Evolutionary conservation across 2,797 vertebrate genomes (phyloP).

Genomic region (Channa striata): DNA sequence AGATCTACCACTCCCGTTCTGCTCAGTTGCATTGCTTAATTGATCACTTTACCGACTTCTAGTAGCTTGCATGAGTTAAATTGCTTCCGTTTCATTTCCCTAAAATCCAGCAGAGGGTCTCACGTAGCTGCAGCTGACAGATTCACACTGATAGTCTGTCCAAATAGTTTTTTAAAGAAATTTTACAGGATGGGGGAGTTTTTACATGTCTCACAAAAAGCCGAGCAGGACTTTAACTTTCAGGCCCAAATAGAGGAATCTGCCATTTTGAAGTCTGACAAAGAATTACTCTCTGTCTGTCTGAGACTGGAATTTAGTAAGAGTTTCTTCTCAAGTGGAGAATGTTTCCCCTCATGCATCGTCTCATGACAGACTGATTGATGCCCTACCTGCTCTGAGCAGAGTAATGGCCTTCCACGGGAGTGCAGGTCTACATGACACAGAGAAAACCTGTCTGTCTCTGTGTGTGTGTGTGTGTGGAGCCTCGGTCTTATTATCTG

Average conservation of each 20-base stretch:
- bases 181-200: conserved; percentile 17
- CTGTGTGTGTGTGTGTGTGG: conserved; percentile 3
- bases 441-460: conserved; percentile 39
- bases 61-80: conserved; percentile 40
- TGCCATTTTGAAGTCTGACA: conserved; percentile 35
- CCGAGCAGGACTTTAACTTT: conserved; percentile 13
- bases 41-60: conserved; percentile 52
- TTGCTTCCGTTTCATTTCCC: conserved; percentile 48
- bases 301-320: conserved; percentile 36
- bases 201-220: conserved; percentile 2
- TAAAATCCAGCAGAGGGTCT: conserved; percentile 28
- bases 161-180: conserved; percentile 22
- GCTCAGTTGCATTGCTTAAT: conserved; percentile 66
- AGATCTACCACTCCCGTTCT: conserved; percentile 48
- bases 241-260: conserved; percentile 17
- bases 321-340: conserved; percentile 47
- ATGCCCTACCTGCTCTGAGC: conserved; percentile 54
- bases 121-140: conserved; percentile 17
- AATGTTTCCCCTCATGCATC: conserved; percentile 42
- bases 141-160: neutral
- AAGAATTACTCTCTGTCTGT: conserved; percentile 39
- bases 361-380: conserved; percentile 71
- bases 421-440: conserved; percentile 35
- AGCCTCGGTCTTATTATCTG: conserved; percentile 37
- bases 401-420: conserved; percentile 46